Conservation (phyloP, 2,113 vertebrate genomes). For the Axis porcinus region DNA sequence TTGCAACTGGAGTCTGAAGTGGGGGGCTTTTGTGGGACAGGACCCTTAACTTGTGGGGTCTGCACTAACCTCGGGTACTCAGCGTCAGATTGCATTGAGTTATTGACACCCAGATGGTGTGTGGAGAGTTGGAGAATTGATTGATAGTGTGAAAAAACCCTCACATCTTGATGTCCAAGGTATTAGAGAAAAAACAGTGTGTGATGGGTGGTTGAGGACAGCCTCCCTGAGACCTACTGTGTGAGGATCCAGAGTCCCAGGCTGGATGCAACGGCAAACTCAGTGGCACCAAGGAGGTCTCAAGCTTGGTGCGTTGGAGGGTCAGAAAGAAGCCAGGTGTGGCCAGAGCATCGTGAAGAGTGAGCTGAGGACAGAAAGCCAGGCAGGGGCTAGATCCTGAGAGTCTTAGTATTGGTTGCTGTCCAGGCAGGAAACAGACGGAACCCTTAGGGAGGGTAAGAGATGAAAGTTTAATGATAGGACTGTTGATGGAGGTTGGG, state of each 20-base stretch:
- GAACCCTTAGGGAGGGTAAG: too few relatives aligned
- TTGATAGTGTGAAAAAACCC: not conserved
- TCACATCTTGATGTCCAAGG: not conserved
- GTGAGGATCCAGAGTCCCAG: not conserved
- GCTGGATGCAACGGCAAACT: not conserved
- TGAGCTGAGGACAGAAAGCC: not conserved
- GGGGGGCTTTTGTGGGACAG: not conserved
- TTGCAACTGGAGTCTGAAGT: not conserved
- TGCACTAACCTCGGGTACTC: not conserved
- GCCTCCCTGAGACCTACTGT: not conserved
- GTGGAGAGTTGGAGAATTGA: not conserved
- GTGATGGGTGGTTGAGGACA: not conserved
- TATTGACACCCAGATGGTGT: not conserved
- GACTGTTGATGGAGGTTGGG: not conserved
- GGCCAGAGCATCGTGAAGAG: not conserved
- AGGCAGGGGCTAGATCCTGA: not conserved
- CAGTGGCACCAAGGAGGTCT: fast-evolving
- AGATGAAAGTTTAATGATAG: not conserved
- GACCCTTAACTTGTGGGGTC: not conserved
- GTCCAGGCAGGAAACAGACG: not conserved
- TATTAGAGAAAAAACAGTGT: not conserved
- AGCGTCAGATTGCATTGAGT: not conserved
- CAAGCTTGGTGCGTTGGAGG: not conserved
- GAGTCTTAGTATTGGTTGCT: not conserved
- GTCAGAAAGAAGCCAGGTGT: not conserved